phyloP scores from a whole-genome alignment of 2,113 vertebrate species.

The Callospermophilus lateralis region DNA sequence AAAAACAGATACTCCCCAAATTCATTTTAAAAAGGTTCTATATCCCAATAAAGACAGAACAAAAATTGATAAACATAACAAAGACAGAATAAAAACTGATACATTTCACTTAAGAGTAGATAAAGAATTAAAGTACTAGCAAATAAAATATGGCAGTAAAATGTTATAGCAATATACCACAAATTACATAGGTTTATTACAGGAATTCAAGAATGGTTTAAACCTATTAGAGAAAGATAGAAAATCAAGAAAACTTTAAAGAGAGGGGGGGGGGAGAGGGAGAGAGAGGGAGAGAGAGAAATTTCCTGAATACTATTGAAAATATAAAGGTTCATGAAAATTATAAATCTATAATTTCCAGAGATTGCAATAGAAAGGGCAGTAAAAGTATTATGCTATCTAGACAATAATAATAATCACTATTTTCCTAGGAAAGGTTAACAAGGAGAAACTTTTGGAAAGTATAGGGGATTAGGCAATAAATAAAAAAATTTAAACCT shows the following conservation, averaged over 20 bases:
- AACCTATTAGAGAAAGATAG: neutral
- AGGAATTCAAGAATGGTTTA: slow-evolving; percentile 23
- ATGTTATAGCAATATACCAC: neutral
- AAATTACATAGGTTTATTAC: neutral
- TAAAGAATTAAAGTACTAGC: slow-evolving; percentile 25
- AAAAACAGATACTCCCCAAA: neutral
- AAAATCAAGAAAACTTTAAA: neutral
- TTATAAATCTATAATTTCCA: slow-evolving; percentile 3
- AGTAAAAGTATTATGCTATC: neutral
- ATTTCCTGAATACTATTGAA: neutral
- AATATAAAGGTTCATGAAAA: neutral
- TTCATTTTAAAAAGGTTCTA: neutral
- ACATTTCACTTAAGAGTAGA: neutral
- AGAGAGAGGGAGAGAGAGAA: neutral
- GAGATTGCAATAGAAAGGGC: neutral
- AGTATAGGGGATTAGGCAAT: neutral
- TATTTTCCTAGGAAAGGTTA: neutral
- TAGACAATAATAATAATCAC: neutral
- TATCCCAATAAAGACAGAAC: neutral
- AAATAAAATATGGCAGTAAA: slow-evolving; percentile 40
- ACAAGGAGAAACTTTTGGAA: slow-evolving; percentile 32
- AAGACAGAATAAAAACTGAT: neutral
- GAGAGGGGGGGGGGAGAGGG: neutral
- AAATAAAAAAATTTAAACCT: neutral
- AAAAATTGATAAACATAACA: neutral